These are phyloP conservation scores for Aldabrachelys gigantea DNA, from an alignment of 2,113 vertebrate genomes.

Conservation along the genomic window DNA sequence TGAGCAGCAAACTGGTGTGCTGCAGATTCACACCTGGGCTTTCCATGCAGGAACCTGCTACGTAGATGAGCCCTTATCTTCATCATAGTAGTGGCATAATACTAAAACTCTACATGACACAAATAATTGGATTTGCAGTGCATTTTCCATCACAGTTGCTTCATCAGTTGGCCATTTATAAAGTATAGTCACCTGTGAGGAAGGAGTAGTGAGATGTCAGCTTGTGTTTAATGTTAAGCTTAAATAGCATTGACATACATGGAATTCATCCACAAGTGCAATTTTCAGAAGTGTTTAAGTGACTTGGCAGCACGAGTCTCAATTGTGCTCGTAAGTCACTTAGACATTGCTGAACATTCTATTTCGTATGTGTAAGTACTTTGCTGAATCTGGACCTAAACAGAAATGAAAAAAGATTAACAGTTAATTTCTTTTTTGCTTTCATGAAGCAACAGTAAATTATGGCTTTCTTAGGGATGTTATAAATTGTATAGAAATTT, in stretches of 20 bases:
- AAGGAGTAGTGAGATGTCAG: neutral
- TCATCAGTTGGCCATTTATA: neutral
- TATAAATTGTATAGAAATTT: neutral
- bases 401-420: neutral
- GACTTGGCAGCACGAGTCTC: neutral
- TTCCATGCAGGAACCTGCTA: neutral
- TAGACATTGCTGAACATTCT: neutral
- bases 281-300: neutral
- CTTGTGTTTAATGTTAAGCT: neutral
- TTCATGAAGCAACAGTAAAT: neutral
- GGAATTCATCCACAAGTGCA: neutral
- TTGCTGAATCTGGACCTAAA: neutral
- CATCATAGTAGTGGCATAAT: neutral
- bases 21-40: neutral
- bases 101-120: neutral
- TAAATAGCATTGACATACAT: neutral
- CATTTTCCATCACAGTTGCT: neutral
- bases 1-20: neutral
- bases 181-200: neutral
- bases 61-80: neutral
- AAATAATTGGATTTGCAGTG: fast-evolving
- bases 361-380: neutral
- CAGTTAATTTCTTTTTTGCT: neutral
- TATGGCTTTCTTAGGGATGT: neutral
- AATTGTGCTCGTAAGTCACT: neutral